phyloP scores from a whole-genome alignment of 64 coral and sea anemone species.

The Stylophora pistillata region DNA sequence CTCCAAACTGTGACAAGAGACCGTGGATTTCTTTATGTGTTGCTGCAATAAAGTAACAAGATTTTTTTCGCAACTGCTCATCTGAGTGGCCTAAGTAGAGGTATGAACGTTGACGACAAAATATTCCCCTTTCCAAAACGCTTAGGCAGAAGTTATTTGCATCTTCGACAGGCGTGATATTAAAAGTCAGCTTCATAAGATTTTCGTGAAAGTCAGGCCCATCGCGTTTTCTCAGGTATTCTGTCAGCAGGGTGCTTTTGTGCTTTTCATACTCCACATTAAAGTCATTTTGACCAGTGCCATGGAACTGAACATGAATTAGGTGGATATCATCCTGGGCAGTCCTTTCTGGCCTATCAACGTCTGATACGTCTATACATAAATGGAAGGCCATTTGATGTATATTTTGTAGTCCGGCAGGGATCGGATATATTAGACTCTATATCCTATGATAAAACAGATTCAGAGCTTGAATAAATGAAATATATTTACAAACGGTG shows the following conservation, averaged over 20 bases:
- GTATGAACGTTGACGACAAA: conserved; percentile 8
- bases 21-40: conserved; percentile 64
- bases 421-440: too few species aligned
- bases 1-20: conserved; percentile 60
- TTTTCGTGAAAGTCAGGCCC: neutral
- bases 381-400: neutral
- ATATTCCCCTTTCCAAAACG: conserved; percentile 5
- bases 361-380: neutral
- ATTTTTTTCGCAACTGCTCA: conserved; percentile 53
- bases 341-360: neutral
- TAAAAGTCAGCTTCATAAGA: neutral
- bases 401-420: neutral
- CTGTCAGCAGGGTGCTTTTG: neutral
- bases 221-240: neutral
- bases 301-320: neutral
- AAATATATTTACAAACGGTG: too few species aligned
- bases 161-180: neutral
- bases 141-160: neutral
- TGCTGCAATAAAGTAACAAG: conserved; percentile 58
- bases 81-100: conserved; percentile 49
- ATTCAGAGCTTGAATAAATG: too few species aligned
- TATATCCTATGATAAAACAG: too few species aligned
- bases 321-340: neutral
- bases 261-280: neutral
- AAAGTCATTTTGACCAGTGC: neutral